These are phyloP conservation scores for Schizopygopsis pylzovi DNA, from an alignment of 2,797 vertebrate genomes.

Conservation along the genomic window DNA sequence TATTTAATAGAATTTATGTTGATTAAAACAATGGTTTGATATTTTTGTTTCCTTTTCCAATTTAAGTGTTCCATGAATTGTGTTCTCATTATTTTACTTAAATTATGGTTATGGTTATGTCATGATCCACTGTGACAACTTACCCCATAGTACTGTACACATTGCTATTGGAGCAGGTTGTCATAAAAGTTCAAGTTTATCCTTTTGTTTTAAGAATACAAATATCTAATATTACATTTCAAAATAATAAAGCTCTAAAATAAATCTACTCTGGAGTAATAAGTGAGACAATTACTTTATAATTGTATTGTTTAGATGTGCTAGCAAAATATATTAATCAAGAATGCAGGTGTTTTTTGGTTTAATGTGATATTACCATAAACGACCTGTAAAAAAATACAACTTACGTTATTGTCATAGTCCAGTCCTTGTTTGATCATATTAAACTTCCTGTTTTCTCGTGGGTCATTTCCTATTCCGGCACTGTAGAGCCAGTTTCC, in stretches of 20 bases:
- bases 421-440: constrained; percentile 87
- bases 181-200: background rate
- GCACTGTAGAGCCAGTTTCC: constrained; percentile 87
- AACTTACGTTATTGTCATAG: constrained; percentile 76
- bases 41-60: background rate
- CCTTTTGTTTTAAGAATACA: background rate
- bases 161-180: background rate
- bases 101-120: background rate
- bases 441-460: constrained; percentile 87
- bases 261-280: too few species aligned
- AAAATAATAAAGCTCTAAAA: background rate
- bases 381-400: background rate
- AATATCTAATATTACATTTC: background rate
- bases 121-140: background rate
- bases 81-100: background rate
- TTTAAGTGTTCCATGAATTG: too few species aligned
- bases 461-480: constrained; percentile 84
- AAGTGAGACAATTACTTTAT: background rate
- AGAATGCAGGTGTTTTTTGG: background rate
- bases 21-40: background rate
- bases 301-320: background rate
- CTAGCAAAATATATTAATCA: background rate
- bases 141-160: background rate
- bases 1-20: background rate
- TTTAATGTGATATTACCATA: background rate